Percentiles rank a stretch among this genome's conserved stretches.
phyloP scores from a whole-genome alignment of 1,140 invertebrate species.

The Nasonia vitripennis region DNA sequence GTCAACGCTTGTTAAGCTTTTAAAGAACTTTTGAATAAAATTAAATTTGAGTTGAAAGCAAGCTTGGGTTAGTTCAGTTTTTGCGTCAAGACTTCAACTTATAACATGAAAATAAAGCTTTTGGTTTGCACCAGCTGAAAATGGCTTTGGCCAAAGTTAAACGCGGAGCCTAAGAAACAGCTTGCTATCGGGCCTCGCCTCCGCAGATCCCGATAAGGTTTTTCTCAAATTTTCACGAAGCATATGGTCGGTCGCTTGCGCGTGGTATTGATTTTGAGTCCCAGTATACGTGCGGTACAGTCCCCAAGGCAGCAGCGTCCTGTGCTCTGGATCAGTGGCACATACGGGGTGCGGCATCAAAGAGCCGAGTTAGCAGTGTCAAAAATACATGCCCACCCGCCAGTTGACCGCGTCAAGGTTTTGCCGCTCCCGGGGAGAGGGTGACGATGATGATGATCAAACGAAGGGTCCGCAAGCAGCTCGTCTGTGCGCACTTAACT shows the following conservation, averaged over 20 bases:
- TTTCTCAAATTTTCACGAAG: conserved; percentile 45
- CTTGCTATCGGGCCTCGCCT: neutral
- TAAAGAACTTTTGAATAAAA: too few relatives aligned
- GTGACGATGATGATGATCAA: conserved; percentile 26
- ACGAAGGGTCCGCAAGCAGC: conserved; percentile 30
- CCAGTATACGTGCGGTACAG: neutral
- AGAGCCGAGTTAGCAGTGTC: conserved; percentile 17
- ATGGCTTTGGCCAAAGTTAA: neutral
- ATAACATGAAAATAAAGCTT: too few relatives aligned
- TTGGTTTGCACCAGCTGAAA: too few relatives aligned
- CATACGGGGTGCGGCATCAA: neutral
- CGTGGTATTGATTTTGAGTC: conserved; percentile 45
- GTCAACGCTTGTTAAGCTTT: too few relatives aligned
- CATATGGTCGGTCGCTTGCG: conserved; percentile 40
- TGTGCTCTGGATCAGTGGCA: neutral
- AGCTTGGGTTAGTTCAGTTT: too few relatives aligned
- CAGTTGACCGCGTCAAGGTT: conserved; percentile 51
- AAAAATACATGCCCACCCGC: conserved; percentile 49
- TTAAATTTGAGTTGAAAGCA: too few relatives aligned
- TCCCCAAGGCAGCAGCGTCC: neutral
- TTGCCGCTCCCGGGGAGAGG: conserved; percentile 24
- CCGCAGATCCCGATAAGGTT: neutral
- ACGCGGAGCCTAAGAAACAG: neutral
- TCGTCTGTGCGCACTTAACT: conserved; percentile 37
- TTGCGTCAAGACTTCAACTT: too few relatives aligned